phyloP scores from a whole-genome alignment of 2,797 vertebrate species.

The Mionectes olivaceus region DNA sequence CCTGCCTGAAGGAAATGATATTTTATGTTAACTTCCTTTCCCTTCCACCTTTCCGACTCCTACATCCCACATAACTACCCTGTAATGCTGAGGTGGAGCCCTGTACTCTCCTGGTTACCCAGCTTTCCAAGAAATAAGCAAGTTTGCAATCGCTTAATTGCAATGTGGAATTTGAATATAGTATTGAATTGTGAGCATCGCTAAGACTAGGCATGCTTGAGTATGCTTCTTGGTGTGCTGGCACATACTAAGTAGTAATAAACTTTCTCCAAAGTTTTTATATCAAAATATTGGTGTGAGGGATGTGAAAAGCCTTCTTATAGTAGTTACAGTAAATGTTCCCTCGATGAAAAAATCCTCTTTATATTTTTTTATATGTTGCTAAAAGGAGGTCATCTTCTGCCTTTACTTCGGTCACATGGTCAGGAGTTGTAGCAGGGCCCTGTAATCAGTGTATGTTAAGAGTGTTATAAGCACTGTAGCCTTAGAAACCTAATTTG shows the following conservation, averaged over 20 bases:
- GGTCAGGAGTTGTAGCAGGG: not conserved
- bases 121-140: not conserved
- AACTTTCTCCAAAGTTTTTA: not conserved
- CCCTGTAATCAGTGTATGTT: fast-evolving
- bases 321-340: not conserved
- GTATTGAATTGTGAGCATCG: not conserved
- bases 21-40: not conserved
- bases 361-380: not conserved
- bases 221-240: not conserved
- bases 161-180: not conserved
- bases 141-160: not conserved
- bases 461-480: not conserved
- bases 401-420: not conserved
- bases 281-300: not conserved
- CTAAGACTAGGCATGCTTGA: not conserved
- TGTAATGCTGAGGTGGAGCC: not conserved
- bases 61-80: too few species aligned
- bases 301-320: not conserved
- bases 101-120: not conserved
- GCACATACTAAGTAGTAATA: not conserved
- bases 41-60: not conserved
- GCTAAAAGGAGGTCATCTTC: not conserved
- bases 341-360: not conserved
- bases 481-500: not conserved
- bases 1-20: not conserved